Base-by-base conservation (phyloP, 2,888 invertebrate species). In the Sminthurinus aureus region DNA sequence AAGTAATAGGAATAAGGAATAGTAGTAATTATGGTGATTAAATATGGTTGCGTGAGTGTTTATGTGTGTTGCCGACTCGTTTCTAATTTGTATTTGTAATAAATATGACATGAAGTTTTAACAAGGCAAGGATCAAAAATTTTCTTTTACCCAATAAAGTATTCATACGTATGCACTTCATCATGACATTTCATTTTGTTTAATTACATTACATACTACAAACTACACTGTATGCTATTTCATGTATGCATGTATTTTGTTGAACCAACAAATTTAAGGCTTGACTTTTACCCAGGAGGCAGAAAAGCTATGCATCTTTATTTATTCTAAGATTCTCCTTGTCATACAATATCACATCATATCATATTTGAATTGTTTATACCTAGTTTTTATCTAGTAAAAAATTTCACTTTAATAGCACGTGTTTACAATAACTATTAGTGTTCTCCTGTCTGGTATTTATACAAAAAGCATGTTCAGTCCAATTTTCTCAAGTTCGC, bases 381-480 rank as follows among this genome's bases (percentile, higher is more conserved):
- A 6, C n/a, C 20, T 20, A 8, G 66, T 12, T 15, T 58, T 58
- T 9, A 58, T 58, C 66, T 22, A 20, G n/a, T 11, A 8, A 20
- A 0, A 67, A 22, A 67, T 67, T 67, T 67, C 67, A 67, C 67
- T 67, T 67, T 67, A 67, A 67, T 67, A n/a, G 6, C 67, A n/a
- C 1, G 67, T 38, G 38, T 38, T 38, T 38, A 38, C 38, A 4
- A 38, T 38, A 38, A 38, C 6, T 38, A 38, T 67, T 67, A 20
- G 12, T 67, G 15, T 8, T 38, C 38, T 38, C 3, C 6, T 38
- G 38, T n/a, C 38, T 38, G 38, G 1, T 38, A 4, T 38, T 4
- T n/a, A n/a, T n/a, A n/a, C n/a, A n/a, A n/a, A n/a, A n/a, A n/a
- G n/a, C n/a, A n/a, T n/a, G n/a, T n/a, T n/a, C n/a, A n/a, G n/a